phyloP scores from a whole-genome alignment of 35 echinoderm and acorn worm species.

The Amphiura filiformis region DNA sequence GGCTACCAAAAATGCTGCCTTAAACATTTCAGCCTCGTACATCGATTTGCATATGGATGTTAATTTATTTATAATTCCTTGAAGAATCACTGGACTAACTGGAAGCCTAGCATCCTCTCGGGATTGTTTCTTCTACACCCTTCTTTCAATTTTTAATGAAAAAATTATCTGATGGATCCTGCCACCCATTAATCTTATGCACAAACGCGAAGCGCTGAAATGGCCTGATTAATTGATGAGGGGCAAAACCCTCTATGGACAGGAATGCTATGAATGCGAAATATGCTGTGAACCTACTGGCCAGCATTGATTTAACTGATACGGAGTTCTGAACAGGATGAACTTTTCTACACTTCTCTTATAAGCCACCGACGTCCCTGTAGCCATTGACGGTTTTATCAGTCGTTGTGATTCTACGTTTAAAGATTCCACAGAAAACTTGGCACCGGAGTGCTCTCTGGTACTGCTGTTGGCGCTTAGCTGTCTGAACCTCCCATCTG shows the following conservation, averaged over 20 bases:
- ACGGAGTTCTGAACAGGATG: not conserved
- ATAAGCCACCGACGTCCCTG: not conserved
- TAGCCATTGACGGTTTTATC: not conserved
- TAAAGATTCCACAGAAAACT: not conserved
- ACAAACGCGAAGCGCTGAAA: not conserved
- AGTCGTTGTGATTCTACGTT: not conserved
- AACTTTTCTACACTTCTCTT: not conserved
- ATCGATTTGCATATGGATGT: not conserved
- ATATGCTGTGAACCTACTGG: not conserved
- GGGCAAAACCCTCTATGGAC: not conserved
- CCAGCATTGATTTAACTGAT: not conserved
- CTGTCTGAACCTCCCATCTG: slow-evolving; percentile 11
- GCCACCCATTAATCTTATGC: not conserved
- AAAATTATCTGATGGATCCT: slow-evolving; percentile 9
- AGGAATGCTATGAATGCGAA: slow-evolving; percentile 20
- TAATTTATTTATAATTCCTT: not conserved
- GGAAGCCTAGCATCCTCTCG: not conserved
- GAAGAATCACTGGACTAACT: not conserved
- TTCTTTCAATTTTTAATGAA: not conserved
- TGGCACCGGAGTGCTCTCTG: not conserved
- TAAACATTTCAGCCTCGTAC: slow-evolving; percentile 4
- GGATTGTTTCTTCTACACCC: not conserved
- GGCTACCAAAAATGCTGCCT: slow-evolving; percentile 8
- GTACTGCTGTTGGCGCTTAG: not conserved
- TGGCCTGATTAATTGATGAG: not conserved